phyloP scores from a whole-genome alignment of 2,113 vertebrate species.

The Riparia riparia region DNA sequence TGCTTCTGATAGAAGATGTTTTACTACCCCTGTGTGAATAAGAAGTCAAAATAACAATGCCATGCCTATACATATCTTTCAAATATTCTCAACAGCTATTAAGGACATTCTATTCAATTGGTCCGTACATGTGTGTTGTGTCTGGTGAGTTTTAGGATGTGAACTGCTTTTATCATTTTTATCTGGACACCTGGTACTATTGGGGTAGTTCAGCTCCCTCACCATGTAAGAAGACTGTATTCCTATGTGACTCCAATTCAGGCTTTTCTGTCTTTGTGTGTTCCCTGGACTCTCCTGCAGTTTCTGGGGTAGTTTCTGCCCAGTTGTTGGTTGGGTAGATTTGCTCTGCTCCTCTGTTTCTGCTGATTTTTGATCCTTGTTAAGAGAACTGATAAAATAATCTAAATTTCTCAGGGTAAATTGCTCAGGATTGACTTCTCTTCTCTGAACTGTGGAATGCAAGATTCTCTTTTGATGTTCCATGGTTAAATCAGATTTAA shows the following conservation, averaged over 20 bases:
- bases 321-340: neutral
- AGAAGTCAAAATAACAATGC: constrained; percentile 25
- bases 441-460: neutral
- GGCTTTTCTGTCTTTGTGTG: neutral
- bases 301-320: neutral
- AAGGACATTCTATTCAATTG: neutral
- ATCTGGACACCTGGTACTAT: neutral
- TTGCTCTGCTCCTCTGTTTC: neutral
- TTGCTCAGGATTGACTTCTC: neutral
- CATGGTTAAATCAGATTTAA: neutral
- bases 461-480: neutral
- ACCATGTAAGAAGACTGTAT: neutral
- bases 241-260: neutral
- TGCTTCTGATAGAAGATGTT: constrained; percentile 34
- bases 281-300: neutral
- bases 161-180: constrained; percentile 19
- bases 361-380: neutral
- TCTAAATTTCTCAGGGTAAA: neutral
- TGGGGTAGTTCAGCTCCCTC: neutral
- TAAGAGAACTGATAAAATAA: neutral
- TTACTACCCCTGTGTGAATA: constrained; percentile 24
- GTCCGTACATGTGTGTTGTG: neutral
- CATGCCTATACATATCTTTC: neutral
- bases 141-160: neutral
- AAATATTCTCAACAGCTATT: constrained; percentile 11